phyloP scores from a whole-genome alignment of 2,888 invertebrate genomes.

The Erebia aethiops region DNA sequence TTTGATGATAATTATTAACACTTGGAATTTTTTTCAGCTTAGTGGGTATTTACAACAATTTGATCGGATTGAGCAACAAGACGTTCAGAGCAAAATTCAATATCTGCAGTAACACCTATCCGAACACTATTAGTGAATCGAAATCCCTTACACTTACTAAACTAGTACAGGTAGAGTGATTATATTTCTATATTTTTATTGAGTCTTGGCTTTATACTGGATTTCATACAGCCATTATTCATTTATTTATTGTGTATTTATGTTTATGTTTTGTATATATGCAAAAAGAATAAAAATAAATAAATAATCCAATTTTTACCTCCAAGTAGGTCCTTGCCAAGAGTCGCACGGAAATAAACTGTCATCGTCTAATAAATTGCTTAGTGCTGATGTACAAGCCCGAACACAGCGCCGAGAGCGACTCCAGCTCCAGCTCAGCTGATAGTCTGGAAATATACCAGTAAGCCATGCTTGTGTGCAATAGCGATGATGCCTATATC shows the following conservation, averaged over 20 bases:
- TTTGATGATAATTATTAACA: constrained; percentile 1
- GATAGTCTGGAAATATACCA: constrained; percentile 88
- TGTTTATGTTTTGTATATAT: too few relatives aligned
- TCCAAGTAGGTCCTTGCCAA: constrained; percentile 81
- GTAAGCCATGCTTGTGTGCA: constrained; percentile 60
- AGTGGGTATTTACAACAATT: constrained; percentile 84
- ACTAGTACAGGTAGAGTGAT: constrained; percentile 85
- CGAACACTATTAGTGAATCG: constrained; percentile 86
- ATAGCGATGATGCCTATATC: too few relatives aligned
- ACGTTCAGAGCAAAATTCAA: constrained; percentile 81
- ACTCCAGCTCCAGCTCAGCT: constrained; percentile 84
- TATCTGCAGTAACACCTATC: constrained; percentile 90
- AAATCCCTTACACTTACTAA: constrained; percentile 88
- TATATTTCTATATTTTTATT: too few relatives aligned
- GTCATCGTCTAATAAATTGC: constrained; percentile 87
- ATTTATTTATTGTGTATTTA: too few relatives aligned
- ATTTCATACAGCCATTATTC: too few relatives aligned
- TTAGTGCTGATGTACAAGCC: constrained; percentile 86
- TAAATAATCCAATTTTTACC: neutral
- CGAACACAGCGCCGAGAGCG: constrained; percentile 77
- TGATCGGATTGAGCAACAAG: constrained; percentile 83
- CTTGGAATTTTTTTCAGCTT: constrained; percentile 74
- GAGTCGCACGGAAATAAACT: constrained; percentile 87
- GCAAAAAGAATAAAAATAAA: too few relatives aligned
- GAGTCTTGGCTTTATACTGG: too few relatives aligned